These are phyloP conservation scores for Holocentrus rufus DNA, from an alignment of 2,797 vertebrate genomes.

Conservation along the genomic window DNA sequence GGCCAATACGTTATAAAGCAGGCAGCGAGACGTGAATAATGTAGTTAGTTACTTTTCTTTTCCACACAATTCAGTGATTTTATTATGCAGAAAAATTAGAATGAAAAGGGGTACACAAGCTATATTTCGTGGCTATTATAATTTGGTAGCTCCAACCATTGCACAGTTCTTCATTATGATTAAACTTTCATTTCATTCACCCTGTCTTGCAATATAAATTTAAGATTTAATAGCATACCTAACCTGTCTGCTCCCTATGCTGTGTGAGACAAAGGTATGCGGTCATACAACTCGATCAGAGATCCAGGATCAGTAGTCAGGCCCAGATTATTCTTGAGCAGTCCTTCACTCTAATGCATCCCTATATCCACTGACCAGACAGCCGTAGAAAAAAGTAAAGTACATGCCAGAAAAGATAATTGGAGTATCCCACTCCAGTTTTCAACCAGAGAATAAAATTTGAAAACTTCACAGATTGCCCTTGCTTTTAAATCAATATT, in stretches of 20 bases:
- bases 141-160: background rate
- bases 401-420: background rate
- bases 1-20: conserved; percentile 19
- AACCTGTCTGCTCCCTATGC: too few relatives aligned
- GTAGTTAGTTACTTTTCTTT: background rate
- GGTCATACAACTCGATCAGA: background rate
- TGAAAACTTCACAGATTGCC: conserved; percentile 44
- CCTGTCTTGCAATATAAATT: too few relatives aligned
- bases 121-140: background rate
- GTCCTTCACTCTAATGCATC: background rate
- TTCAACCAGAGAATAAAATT: conserved; percentile 49
- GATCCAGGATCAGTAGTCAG: background rate
- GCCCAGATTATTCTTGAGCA: background rate
- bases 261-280: background rate
- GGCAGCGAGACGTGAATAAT: background rate
- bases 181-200: conserved; percentile 2
- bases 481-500: conserved; percentile 44
- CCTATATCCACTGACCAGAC: too few relatives aligned
- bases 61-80: too few relatives aligned
- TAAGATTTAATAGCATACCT: too few relatives aligned
- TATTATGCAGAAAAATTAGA: too few relatives aligned
- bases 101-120: too few relatives aligned
- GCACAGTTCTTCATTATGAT: background rate
- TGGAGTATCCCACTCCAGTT: conserved; percentile 31
- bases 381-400: conserved; percentile 15